Conservation (phyloP, 2,113 vertebrate genomes). For the Terrapene triunguis region DNA sequence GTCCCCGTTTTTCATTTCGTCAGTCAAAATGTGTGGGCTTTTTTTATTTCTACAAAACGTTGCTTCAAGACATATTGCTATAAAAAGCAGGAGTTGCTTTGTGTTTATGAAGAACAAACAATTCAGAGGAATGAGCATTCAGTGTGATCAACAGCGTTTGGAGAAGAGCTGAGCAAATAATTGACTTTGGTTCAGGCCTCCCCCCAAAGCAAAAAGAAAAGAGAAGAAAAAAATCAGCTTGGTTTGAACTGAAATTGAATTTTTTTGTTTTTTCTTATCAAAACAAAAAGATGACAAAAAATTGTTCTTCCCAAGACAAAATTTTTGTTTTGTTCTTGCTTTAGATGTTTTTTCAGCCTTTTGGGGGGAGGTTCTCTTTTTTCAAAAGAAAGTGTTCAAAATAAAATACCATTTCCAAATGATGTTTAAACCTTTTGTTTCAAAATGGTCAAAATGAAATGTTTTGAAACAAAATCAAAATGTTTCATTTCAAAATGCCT, state of each 20-base stretch:
- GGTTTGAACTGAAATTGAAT: background rate
- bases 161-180: background rate
- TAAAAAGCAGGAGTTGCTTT: background rate
- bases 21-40: background rate
- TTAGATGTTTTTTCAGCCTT: background rate
- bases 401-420: background rate
- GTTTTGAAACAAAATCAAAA: background rate
- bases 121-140: background rate
- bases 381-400: background rate
- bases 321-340: background rate
- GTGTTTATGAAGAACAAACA: background rate
- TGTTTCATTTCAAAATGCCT: background rate
- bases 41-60: background rate
- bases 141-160: background rate
- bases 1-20: background rate
- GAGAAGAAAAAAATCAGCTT: background rate
- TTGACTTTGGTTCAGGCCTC: background rate
- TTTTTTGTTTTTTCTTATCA: background rate
- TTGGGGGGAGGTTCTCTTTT: background rate
- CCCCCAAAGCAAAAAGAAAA: background rate
- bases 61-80: rapidly evolving
- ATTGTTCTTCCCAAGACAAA: background rate
- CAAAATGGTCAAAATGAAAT: background rate
- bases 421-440: background rate
- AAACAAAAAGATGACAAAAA: background rate